Percentiles rank a stretch among this genome's conserved stretches.
These are phyloP conservation scores for Neotoma lepida DNA, from an alignment of 2,113 vertebrate genomes.

Conservation along the genomic window DNA sequence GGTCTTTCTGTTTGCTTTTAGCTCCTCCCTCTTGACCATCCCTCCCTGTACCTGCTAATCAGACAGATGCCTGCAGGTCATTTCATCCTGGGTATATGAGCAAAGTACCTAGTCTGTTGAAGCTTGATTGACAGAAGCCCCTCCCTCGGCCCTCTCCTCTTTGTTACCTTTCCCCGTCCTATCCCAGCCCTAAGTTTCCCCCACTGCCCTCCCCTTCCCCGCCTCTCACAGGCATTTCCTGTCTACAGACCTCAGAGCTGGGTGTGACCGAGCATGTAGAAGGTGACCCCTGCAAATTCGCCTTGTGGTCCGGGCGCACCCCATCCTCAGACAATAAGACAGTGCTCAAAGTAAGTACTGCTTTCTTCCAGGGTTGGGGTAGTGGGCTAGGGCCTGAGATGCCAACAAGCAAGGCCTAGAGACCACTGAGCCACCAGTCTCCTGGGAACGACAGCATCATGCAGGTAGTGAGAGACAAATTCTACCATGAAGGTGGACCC, in stretches of 20 bases:
- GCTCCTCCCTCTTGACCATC: constrained; percentile 49
- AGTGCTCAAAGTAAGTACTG: constrained; percentile 93
- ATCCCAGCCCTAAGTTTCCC: constrained; percentile 80
- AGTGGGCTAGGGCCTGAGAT: background rate
- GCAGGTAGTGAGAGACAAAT: background rate
- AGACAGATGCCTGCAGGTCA: constrained; percentile 51
- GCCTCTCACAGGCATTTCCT: constrained; percentile 84
- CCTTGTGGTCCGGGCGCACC: constrained; percentile 97
- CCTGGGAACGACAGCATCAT: background rate
- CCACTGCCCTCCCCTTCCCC: constrained; percentile 80
- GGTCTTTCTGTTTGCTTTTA: constrained; percentile 58
- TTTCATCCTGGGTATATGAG: constrained; percentile 72
- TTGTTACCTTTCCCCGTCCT: constrained; percentile 77
- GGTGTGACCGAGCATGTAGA: constrained; percentile 99
- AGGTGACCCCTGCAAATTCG: constrained; percentile 98
- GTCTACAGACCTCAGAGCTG: constrained; percentile 95
- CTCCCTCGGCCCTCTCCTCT: constrained; percentile 80
- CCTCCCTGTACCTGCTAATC: constrained; percentile 67
- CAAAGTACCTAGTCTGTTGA: constrained; percentile 60
- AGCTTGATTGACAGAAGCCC: constrained; percentile 80
- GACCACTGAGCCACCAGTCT: background rate
- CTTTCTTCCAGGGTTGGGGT: background rate
- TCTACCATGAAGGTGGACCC: background rate
- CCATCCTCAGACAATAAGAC: constrained; percentile 99
- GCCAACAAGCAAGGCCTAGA: background rate